Percentiles rank a stretch among this genome's conserved stretches.
Conservation (phyloP, 2,797 vertebrate genomes). For the Hydrolagus colliei region DNA sequence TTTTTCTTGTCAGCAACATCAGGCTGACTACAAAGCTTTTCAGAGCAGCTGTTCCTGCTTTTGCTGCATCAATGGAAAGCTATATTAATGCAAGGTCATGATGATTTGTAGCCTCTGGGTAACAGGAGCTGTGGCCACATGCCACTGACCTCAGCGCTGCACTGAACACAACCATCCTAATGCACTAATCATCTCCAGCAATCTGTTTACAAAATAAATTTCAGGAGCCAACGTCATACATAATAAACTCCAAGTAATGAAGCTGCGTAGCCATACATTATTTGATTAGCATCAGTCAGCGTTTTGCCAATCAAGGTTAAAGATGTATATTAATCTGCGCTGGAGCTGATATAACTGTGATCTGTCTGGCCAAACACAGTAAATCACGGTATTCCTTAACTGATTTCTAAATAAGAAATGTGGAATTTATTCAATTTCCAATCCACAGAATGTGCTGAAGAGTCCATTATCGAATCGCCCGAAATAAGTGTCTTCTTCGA, state of each 20-base stretch:
- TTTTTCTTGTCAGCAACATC: background rate
- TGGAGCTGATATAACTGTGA: background rate
- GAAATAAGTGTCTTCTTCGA: too few species aligned
- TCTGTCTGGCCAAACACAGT: background rate
- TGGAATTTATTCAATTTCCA: too few species aligned
- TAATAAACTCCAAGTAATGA: background rate
- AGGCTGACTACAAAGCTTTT: background rate
- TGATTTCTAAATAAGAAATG: too few species aligned
- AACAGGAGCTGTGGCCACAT: background rate
- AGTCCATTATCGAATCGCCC: too few species aligned
- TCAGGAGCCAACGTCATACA: background rate
- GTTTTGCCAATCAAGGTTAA: constrained; percentile 18
- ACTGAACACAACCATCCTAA: too few species aligned
- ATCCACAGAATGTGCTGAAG: too few species aligned
- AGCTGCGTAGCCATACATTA: background rate
- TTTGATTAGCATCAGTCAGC: constrained; percentile 12
- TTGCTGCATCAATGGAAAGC: background rate
- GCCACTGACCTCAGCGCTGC: background rate
- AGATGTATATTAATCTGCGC: too few species aligned
- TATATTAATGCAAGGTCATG: background rate
- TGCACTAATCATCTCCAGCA: background rate
- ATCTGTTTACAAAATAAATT: background rate
- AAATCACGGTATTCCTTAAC: background rate
- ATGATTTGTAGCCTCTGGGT: background rate
- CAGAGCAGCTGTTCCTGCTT: background rate